Evolutionary conservation across 2,888 invertebrate species (phyloP).

Genomic region (Volucella zonaria): DNA sequence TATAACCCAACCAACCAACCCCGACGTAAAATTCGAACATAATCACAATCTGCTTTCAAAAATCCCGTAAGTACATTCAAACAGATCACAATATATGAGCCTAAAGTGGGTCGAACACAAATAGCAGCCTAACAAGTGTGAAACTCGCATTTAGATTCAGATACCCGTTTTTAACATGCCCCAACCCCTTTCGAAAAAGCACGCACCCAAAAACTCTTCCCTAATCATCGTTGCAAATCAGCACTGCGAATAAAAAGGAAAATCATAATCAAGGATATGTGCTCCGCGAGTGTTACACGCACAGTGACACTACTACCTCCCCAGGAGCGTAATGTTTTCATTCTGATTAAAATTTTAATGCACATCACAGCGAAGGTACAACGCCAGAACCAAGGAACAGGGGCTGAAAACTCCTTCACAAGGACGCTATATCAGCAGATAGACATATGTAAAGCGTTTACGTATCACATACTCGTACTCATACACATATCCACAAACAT

Average conservation of each 20-base stretch:
- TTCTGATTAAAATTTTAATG: conserved; percentile 72
- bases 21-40: not conserved
- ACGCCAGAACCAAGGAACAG: not conserved
- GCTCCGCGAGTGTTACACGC: conserved; percentile 14
- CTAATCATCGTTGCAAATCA: conserved; percentile 67
- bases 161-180: conserved; percentile 8
- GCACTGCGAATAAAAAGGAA: conserved; percentile 63
- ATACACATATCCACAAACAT: conserved; percentile 23
- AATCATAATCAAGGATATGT: conserved; percentile 70
- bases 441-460: conserved; percentile 44
- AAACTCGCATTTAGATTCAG: conserved; percentile 39
- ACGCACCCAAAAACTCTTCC: conserved; percentile 34
- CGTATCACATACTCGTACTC: conserved; percentile 4
- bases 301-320: conserved; percentile 43
- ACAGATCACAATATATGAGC: conserved; percentile 22
- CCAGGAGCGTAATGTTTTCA: conserved; percentile 59
- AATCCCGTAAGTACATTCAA: conserved; percentile 14
- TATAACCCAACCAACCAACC: too few relatives aligned
- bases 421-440: conserved; percentile 1
- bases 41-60: conserved; percentile 3
- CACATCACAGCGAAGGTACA: conserved; percentile 28
- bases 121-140: conserved; percentile 51
- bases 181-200: conserved; percentile 46
- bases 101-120: conserved; percentile 28
- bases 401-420: conserved; percentile 14